Evolutionary conservation across 2,113 vertebrate species (phyloP), one percentile per base, ranked within the genome.

Genomic region (Calyptomena viridis): DNA sequence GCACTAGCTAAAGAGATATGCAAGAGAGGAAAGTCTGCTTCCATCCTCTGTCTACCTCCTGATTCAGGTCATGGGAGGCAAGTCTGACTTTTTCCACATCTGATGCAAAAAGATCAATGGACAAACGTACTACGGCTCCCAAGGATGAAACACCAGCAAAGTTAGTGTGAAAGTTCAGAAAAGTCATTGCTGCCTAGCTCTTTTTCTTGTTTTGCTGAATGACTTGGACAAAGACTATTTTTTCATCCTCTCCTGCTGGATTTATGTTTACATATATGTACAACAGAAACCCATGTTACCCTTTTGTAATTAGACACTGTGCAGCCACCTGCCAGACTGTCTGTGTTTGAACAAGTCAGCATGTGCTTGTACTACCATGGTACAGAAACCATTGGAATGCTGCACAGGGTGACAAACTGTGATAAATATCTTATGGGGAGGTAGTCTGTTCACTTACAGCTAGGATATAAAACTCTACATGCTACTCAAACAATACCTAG

Each of bases 261-360:
- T 85, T 71, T 73, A 37, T 53, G 31, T 63, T 62, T 79, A 58
- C 56, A 58, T 49, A 40, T 12, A 84, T 18, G 33, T 63, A 72
- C 33, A 71, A 68, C 53, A 64, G 59, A 90, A 82, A 75, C 20
- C 44, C 40, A 12, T 11, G 24, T 86, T 83, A 74, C 63, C 55
- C 68, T 89, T 83, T 55, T 60, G 58, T 83, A 89, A 80, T 86
- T 25, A 91, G 80, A 59, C 39, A 69, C 87, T 89, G 84, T 49
- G 72, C 72, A 93, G 63, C 90, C 92, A 91, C 80, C 76, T 93
- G 94, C 49, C 94, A 93, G 73, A 40, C 63, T 30, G 63, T 25
- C 66, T 84, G 14, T 68, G 71, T 46, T 90, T 81, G 76, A 96
- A n/a, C 68, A 91, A 11, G 59, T 56, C 92, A 87, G 92, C 87